Conservation (phyloP, 2,797 vertebrate genomes). For the Avahi laniger region DNA sequence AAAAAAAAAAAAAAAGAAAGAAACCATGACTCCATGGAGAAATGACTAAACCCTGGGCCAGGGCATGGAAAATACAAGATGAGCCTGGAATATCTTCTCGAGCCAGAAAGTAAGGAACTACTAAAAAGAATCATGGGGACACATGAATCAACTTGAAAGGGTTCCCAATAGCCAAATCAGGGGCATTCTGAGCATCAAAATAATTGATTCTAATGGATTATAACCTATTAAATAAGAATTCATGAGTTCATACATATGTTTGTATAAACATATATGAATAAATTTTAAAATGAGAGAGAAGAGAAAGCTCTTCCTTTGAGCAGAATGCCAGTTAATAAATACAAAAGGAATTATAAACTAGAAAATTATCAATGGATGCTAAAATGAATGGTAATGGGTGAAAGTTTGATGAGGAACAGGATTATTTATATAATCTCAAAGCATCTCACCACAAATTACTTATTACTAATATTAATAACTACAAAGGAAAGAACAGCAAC, state of each 20-base stretch:
- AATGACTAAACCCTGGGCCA: no score
- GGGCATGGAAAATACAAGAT: no score
- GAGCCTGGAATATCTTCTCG: neutral
- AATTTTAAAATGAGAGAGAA: neutral
- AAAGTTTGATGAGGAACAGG: neutral
- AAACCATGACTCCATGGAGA: no score
- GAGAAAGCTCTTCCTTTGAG: neutral
- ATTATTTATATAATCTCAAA: conserved; percentile 18
- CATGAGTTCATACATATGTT: neutral
- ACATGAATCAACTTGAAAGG: neutral
- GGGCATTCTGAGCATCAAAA: neutral
- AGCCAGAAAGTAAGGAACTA: neutral
- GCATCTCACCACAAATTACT: neutral
- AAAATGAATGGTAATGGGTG: neutral
- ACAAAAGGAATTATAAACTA: neutral
- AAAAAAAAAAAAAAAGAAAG: no score
- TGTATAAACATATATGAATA: neutral
- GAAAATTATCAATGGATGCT: neutral
- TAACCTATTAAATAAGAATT: neutral
- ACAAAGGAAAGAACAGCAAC: neutral
- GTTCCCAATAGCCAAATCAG: neutral
- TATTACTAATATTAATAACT: neutral
- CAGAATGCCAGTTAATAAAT: neutral
- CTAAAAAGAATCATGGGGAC: neutral
- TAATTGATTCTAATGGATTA: neutral